A percentile compares a stretch with the other conserved stretches of the same genome.
Evolutionary conservation across 2,113 vertebrate species (phyloP).

Genomic region (Progne subis): DNA sequence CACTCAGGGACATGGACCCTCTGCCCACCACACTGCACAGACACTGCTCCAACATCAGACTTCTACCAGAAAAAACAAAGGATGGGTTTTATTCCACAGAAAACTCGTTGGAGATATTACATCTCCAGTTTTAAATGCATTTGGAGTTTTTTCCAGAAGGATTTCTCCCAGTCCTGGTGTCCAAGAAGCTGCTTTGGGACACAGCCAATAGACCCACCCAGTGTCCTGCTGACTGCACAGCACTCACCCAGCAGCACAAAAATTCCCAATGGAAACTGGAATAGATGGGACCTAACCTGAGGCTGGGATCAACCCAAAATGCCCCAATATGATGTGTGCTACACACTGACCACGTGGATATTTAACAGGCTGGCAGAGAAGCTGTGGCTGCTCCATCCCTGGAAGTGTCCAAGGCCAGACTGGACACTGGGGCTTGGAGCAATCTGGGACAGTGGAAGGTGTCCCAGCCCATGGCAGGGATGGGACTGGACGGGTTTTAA

Average conservation of each 20-base stretch:
- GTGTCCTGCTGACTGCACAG: not conserved
- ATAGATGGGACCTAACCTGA: not conserved
- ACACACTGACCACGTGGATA: not conserved
- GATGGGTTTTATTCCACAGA: rapidly evolving
- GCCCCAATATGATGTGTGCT: not conserved
- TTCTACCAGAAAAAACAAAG: not conserved
- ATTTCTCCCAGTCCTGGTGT: not conserved
- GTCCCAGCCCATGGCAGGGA: not conserved
- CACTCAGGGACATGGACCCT: not conserved
- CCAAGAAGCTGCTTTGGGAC: not conserved
- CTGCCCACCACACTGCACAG: rapidly evolving
- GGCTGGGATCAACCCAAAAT: not conserved
- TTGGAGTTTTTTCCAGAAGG: not conserved
- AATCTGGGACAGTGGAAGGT: rapidly evolving
- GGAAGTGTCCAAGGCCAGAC: rapidly evolving
- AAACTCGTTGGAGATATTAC: not conserved
- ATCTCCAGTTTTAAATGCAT: not conserved
- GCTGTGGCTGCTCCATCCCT: not conserved
- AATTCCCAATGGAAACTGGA: not conserved
- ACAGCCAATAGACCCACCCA: not conserved
- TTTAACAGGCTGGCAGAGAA: not conserved
- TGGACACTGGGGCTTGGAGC: not conserved
- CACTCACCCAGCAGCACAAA: not conserved
- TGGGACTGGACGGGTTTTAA: not conserved
- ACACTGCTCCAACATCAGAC: rapidly evolving